Conservation (phyloP, 2,113 vertebrate genomes). For the Circaetus gallicus region DNA sequence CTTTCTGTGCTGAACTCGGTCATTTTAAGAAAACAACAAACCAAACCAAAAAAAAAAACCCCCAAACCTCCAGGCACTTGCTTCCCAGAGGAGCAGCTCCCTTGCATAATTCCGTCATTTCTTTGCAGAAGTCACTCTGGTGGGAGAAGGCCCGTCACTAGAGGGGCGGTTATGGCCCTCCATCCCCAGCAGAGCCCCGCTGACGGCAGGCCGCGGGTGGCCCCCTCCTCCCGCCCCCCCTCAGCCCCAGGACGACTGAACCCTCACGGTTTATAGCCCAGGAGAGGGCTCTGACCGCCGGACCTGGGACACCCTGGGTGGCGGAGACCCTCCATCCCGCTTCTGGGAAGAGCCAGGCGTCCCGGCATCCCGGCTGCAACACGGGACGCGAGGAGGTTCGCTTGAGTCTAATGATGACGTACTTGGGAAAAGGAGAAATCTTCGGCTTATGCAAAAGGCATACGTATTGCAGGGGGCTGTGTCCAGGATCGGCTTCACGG, state of each 20-base stretch:
- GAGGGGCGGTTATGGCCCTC: not conserved
- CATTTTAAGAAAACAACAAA: not conserved
- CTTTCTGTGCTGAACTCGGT: not conserved
- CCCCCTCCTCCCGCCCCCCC: not conserved
- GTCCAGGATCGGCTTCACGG: not conserved
- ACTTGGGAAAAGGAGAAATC: not conserved
- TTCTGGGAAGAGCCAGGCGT: not conserved
- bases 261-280: not conserved
- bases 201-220: fast-evolving
- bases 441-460: not conserved
- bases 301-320: not conserved
- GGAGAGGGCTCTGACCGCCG: not conserved
- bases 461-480: too few relatives aligned
- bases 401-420: not conserved
- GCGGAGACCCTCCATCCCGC: too few relatives aligned
- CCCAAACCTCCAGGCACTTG: not conserved
- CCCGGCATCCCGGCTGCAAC: not conserved
- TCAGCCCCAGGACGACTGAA: not conserved
- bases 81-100: not conserved
- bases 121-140: not conserved
- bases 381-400: fast-evolving
- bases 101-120: not conserved
- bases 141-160: not conserved
- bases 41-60: not conserved
- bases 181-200: fast-evolving